Evolutionary conservation across 2,113 vertebrate genomes (phyloP), one percentile per base, ranked within the genome.

Genomic region (Thinocorus orbignyianus): DNA sequence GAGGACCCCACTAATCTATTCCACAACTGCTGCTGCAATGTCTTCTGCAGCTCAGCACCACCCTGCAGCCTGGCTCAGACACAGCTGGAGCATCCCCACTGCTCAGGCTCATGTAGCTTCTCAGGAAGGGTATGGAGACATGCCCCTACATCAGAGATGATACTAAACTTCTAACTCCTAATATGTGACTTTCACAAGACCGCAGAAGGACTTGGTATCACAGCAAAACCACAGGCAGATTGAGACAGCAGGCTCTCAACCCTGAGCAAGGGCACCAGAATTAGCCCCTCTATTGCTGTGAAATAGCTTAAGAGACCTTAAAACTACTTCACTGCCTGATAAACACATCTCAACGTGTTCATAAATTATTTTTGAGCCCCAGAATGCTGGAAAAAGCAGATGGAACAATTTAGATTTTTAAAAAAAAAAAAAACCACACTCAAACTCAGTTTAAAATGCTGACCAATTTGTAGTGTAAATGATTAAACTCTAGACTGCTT

Each of bases 351-450:
- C 60, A 78, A n/a, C 6, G 1, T 15, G 84, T 18, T 58, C 41
- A 71, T 31, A 92, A 84, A 78, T 52, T 51, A 61, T 30, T 94
- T 90, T 39, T 95, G 80, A 88, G 64, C 28, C 69, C n/a, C 16
- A 62, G 61, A 88, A 78, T 20, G 33, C 30, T 74, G 51, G 24
- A 42, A 92, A 91, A 93, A 68, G 54, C 61, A 92, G 76, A 86
- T 74, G 64, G 86, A 94, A 69, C 44, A 51, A 77, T 78, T 89
- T 65, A 89, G 78, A 46, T 20, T 20, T n/a, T n/a, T n/a, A n/a
- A n/a, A n/a, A 61, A 92, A 44, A 88, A 76, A 82, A 35, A 0
- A 30, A 30, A 5, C 4, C 30, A 41, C 48, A 65, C 33, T 49
- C 26, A 81, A 86, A 72, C 15, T 83, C 42, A 24, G 30, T 68